A percentile compares a stretch with the other conserved stretches of the same genome.
These are phyloP conservation scores for Zaprionus bogoriensis DNA, from an alignment of 2,888 invertebrate genomes.

Conservation along the genomic window DNA sequence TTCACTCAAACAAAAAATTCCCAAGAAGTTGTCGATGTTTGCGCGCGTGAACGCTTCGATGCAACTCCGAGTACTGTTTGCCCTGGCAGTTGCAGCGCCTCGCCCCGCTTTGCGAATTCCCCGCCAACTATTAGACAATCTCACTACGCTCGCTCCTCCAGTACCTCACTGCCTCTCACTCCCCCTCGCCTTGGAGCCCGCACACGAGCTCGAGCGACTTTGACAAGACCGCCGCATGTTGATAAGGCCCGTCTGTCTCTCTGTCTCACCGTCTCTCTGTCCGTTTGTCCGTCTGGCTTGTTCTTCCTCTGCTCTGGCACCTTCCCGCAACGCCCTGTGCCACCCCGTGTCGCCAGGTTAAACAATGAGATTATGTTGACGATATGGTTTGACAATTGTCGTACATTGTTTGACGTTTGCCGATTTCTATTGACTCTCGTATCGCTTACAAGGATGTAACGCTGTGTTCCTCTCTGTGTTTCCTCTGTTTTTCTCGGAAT, in stretches of 20 bases:
- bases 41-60: constrained; percentile 71
- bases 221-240: constrained; percentile 73
- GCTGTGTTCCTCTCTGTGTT: constrained; percentile 59
- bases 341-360: constrained; percentile 42
- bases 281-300: constrained; percentile 22
- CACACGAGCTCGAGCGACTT: constrained; percentile 65
- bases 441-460: constrained; percentile 76
- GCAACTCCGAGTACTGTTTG: constrained; percentile 60
- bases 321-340: not conserved
- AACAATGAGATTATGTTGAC: constrained; percentile 75
- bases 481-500: constrained; percentile 73
- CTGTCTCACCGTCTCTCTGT: too few species aligned
- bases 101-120: constrained; percentile 40
- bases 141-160: too few species aligned
- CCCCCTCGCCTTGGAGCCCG: constrained; percentile 30
- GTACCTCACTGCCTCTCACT: not conserved
- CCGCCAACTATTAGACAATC: constrained; percentile 10
- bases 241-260: constrained; percentile 57
- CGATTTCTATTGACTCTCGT: constrained; percentile 71
- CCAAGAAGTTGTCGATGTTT: constrained; percentile 75
- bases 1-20: constrained; percentile 50
- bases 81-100: constrained; percentile 26
- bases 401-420: constrained; percentile 79
- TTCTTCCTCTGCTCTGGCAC: constrained; percentile 1
- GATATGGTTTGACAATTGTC: constrained; percentile 78